phyloP scores from a whole-genome alignment of 64 coral and sea anemone species.

The Stylophora pistillata region DNA sequence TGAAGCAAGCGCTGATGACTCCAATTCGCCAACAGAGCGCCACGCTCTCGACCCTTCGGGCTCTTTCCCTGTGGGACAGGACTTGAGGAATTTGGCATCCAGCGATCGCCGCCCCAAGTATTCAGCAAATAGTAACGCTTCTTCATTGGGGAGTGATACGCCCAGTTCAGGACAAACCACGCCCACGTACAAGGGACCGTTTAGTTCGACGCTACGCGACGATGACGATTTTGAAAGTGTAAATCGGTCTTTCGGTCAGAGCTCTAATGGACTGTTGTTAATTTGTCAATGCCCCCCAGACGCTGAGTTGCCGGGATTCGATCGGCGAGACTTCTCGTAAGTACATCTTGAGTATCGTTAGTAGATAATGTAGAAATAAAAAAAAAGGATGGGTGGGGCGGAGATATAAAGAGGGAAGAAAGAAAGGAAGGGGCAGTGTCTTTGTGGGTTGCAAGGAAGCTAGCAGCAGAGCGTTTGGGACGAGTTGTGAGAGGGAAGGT shows the following conservation, averaged over 20 bases:
- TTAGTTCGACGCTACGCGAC: conserved; percentile 30
- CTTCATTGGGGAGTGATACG: conserved; percentile 59
- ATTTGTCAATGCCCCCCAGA: conserved; percentile 93
- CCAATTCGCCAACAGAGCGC: conserved; percentile 39
- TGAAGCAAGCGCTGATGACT: conserved; percentile 34
- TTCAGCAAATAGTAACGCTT: conserved; percentile 35
- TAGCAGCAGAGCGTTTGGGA: no score
- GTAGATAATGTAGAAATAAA: no score
- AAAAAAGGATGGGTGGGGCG: no score
- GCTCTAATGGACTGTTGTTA: conserved; percentile 65
- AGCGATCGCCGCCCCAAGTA: conserved; percentile 45
- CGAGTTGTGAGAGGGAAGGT: no score
- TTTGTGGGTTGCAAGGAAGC: no score
- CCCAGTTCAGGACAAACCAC: conserved; percentile 48
- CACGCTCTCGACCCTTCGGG: conserved; percentile 27
- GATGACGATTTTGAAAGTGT: conserved; percentile 66
- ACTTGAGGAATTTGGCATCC: background rate
- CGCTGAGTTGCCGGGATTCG: conserved; percentile 79
- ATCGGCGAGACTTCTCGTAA: conserved; percentile 91
- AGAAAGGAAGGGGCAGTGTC: no score
- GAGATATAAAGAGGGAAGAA: no score
- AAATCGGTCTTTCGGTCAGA: conserved; percentile 68
- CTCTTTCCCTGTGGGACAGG: conserved; percentile 30
- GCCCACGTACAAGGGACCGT: conserved; percentile 35
- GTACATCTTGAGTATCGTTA: background rate